Conservation (phyloP, 2,888 invertebrate genomes). For the Thereva nobilitata region DNA sequence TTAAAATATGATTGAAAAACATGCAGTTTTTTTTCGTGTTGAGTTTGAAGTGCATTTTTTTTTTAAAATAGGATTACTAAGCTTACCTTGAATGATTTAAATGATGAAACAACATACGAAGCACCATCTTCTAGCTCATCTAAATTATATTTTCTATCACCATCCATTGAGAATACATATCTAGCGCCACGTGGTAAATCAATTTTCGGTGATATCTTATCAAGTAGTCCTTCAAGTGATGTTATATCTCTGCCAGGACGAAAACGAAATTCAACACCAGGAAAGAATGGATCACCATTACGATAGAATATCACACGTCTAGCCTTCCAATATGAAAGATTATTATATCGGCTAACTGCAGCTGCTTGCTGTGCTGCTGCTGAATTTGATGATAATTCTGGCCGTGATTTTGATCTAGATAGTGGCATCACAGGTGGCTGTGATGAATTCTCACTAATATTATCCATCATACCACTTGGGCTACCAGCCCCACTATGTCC, state of each 20-base stretch:
- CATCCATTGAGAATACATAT: slow-evolving; percentile 91
- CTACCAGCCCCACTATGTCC: slow-evolving; percentile 46
- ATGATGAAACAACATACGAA: slow-evolving; percentile 90
- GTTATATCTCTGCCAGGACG: slow-evolving; percentile 87
- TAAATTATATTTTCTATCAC: slow-evolving; percentile 79
- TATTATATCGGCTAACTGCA: slow-evolving; percentile 69
- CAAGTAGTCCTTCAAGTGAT: slow-evolving; percentile 81
- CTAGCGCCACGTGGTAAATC: slow-evolving; percentile 87
- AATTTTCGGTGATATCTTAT: slow-evolving; percentile 84
- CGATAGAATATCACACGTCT: slow-evolving; percentile 86
- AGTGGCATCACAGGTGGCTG: slow-evolving; percentile 53
- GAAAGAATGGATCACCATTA: slow-evolving; percentile 92
- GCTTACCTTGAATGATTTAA: slow-evolving; percentile 86
- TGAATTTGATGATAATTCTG: slow-evolving; percentile 50
- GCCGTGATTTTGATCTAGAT: slow-evolving; percentile 56
- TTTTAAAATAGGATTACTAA: too few species aligned
- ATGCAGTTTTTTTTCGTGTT: too few species aligned
- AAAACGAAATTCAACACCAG: slow-evolving; percentile 85
- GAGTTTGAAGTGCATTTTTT: too few species aligned
- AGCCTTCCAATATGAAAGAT: slow-evolving; percentile 86
- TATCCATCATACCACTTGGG: slow-evolving; percentile 60
- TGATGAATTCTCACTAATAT: slow-evolving; percentile 65
- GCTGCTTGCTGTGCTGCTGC: slow-evolving; percentile 48
- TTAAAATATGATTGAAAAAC: too few species aligned
- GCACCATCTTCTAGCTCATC: slow-evolving; percentile 90